Conservation (phyloP, 2,797 vertebrate species). For the Coendou prehensilis region DNA sequence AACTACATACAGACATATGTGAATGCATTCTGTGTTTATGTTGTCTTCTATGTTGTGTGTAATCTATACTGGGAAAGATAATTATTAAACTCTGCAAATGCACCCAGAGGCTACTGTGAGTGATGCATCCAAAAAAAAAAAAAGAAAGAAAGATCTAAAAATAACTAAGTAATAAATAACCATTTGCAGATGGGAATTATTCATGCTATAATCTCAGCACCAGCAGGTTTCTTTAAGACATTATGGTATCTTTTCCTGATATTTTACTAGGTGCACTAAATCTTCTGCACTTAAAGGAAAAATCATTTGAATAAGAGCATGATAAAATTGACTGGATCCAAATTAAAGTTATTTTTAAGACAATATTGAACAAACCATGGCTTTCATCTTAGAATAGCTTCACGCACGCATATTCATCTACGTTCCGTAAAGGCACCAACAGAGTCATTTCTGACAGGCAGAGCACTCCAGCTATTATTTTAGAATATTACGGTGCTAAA, state of each 20-base stretch:
- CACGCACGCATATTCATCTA: not conserved
- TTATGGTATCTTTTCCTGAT: constrained; percentile 32
- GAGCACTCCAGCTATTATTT: constrained; percentile 49
- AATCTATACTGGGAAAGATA: constrained; percentile 79
- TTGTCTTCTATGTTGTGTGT: constrained; percentile 78
- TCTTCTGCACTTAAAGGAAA: constrained; percentile 58
- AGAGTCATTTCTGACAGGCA: constrained; percentile 15
- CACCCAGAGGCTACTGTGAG: constrained; percentile 83
- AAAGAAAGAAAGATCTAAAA: constrained; percentile 79
- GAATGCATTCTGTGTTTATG: constrained; percentile 75
- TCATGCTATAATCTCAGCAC: constrained; percentile 75
- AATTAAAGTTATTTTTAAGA: constrained; percentile 79
- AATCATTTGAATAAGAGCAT: constrained; percentile 71
- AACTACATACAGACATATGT: constrained; percentile 12
- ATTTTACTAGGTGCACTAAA: constrained; percentile 64
- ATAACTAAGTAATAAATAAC: constrained; percentile 84
- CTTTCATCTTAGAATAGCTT: constrained; percentile 66
- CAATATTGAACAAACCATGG: constrained; percentile 57
- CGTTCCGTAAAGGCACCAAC: constrained; percentile 39
- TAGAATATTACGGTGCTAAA: constrained; percentile 29
- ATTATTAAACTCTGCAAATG: constrained; percentile 79
- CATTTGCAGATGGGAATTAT: constrained; percentile 82
- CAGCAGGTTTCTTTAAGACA: constrained; percentile 76
- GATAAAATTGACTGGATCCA: constrained; percentile 69
- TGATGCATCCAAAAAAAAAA: constrained; percentile 65